phyloP scores from a whole-genome alignment of 2,888 invertebrate genomes.

The Limnephilus rhombicus region DNA sequence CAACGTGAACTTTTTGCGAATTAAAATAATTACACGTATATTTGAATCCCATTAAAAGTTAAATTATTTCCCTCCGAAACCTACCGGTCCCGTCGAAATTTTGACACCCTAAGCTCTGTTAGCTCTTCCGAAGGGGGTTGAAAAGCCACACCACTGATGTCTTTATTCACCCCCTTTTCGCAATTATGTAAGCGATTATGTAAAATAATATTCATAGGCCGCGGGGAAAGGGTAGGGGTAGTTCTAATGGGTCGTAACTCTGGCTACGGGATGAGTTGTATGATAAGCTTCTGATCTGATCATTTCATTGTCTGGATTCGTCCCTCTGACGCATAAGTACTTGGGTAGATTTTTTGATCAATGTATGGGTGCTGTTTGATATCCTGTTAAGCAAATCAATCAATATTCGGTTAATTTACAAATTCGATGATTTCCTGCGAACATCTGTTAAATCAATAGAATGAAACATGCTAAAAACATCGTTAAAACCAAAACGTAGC shows the following conservation, averaged over 20 bases:
- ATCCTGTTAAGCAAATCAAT: too few relatives aligned
- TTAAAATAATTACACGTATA: neutral
- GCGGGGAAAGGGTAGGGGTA: conserved; percentile 50
- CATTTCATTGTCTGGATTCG: conserved; percentile 48
- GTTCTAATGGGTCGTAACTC: conserved; percentile 62
- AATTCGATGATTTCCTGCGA: neutral
- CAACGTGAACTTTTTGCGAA: conserved; percentile 35
- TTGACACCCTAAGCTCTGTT: conserved; percentile 42
- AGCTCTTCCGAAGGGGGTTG: conserved; percentile 18
- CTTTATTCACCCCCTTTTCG: conserved; percentile 48
- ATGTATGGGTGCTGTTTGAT: neutral
- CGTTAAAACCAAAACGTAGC: too few relatives aligned
- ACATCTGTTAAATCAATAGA: neutral
- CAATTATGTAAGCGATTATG: conserved; percentile 64
- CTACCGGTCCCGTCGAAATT: conserved; percentile 11
- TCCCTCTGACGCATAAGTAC: neutral
- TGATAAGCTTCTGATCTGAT: conserved; percentile 46
- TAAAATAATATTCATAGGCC: conserved; percentile 65
- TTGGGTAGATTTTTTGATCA: conserved; percentile 22
- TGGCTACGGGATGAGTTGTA: conserved; percentile 50
- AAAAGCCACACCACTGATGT: conserved; percentile 54
- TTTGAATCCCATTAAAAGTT: conserved; percentile 29
- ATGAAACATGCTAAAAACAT: neutral
- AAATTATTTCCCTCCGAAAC: conserved; percentile 27
- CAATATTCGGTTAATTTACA: neutral